A percentile compares a stretch with the other conserved stretches of the same genome.
Conservation (phyloP, 1,140 invertebrate species). For the Nasonia vitripennis region DNA sequence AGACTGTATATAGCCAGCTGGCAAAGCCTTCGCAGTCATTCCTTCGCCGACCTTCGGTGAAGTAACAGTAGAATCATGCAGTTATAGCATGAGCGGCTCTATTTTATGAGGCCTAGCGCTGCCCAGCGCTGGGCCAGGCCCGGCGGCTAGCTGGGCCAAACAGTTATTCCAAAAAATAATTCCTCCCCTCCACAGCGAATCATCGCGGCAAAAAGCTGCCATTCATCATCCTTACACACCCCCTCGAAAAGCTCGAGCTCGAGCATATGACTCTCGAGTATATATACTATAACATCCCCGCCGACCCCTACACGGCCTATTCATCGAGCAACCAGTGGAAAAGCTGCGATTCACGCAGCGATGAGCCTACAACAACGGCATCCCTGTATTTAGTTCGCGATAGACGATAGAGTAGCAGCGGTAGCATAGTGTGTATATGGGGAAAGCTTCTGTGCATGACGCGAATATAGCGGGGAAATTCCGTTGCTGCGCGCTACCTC, state of each 20-base stretch:
- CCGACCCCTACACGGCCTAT: background rate
- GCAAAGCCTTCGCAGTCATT: too few species aligned
- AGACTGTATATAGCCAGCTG: too few species aligned
- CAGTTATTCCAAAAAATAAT: too few species aligned
- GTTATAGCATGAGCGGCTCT: too few species aligned
- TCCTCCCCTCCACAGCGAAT: too few species aligned
- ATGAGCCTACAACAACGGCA: background rate
- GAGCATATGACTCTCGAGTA: background rate
- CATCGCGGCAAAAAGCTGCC: too few species aligned
- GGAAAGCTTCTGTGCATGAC: background rate
- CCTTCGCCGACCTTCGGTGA: too few species aligned
- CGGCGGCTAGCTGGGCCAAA: too few species aligned
- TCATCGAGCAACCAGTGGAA: background rate
- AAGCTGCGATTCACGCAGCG: background rate
- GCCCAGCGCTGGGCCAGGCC: too few species aligned
- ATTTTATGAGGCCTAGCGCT: too few species aligned
- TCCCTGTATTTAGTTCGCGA: background rate
- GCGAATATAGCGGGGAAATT: background rate
- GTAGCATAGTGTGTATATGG: background rate
- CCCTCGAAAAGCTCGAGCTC: background rate
- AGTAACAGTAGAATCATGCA: too few species aligned
- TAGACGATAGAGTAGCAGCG: background rate
- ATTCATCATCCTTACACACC: too few species aligned
- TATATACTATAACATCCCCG: background rate
- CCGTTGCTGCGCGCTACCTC: background rate